Evolutionary conservation across 2,888 invertebrate species (phyloP).

Genomic region (Pollenia labialis): DNA sequence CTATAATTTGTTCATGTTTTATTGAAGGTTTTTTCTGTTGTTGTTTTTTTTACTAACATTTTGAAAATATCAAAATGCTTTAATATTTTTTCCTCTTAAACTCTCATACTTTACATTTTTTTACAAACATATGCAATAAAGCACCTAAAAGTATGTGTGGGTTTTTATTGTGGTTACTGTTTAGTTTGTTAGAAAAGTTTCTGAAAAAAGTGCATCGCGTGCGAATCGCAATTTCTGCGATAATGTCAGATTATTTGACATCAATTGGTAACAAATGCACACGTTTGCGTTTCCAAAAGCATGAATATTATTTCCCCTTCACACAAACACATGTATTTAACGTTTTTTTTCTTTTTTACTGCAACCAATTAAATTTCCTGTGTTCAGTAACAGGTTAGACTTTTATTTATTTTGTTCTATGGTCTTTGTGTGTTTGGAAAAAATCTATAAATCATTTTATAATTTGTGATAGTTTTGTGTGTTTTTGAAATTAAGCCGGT

Average conservation of each 20-base stretch:
- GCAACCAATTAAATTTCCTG: slow-evolving; percentile 64
- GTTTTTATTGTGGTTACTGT: slow-evolving; percentile 60
- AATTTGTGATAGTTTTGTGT: background rate
- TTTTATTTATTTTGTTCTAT: slow-evolving; percentile 16
- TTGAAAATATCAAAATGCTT: background rate
- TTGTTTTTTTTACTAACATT: background rate
- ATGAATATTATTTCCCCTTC: slow-evolving; percentile 46
- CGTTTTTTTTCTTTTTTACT: slow-evolving; percentile 8
- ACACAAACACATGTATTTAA: slow-evolving; percentile 14
- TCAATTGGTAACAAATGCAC: slow-evolving; percentile 72
- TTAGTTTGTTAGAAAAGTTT: slow-evolving; percentile 38
- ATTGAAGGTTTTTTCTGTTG: background rate
- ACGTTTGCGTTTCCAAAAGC: slow-evolving; percentile 66
- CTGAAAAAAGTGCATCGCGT: slow-evolving; percentile 77
- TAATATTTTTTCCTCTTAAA: slow-evolving; percentile 13
- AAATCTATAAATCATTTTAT: slow-evolving; percentile 27
- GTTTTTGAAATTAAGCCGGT: background rate
- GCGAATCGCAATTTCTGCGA: slow-evolving; percentile 79
- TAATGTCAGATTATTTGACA: slow-evolving; percentile 77
- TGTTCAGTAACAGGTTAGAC: slow-evolving; percentile 62
- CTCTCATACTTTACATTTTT: background rate
- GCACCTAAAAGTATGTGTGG: slow-evolving; percentile 66
- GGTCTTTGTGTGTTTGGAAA: slow-evolving; percentile 1
- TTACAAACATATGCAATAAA: background rate
- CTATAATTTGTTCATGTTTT: slow-evolving; percentile 51